Evolutionary conservation across 2,888 invertebrate genomes (phyloP), one percentile per base, ranked within the genome.

Genomic region (Caenorhabditis uteleia): DNA sequence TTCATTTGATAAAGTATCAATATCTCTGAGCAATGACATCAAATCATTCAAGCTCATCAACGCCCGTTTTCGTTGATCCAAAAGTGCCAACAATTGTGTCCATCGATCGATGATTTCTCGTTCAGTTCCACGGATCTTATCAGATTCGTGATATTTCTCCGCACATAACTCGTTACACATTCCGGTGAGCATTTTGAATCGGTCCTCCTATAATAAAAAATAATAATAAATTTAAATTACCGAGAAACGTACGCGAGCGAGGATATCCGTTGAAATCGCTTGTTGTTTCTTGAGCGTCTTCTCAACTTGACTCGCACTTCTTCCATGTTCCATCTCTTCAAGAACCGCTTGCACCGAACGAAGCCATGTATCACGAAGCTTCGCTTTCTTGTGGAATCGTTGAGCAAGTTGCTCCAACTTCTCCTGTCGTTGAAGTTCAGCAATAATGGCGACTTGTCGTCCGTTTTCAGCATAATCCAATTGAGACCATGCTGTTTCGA

Each of bases 261-360:
- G 86, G 54, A 97, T 95, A 83, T 97, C 97, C 0, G 95, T 95
- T 64, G 92, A 92, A 68, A 97, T 94, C 16, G 97, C 95, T 85
- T 97, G 95, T 84, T 97, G 95, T 83, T 97, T 97, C 86, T 97
- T 97, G 36, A 97, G 89, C 0, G 95, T 93, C 1, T 95, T 95
- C 84, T 97, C 95, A 0, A 95, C 93, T 84, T 95, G 94, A 0
- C 91, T 89, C 74, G 95, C 86, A 86, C 91, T 91, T 76, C 91
- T 91, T 2, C 92, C 92, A 58, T 84, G 82, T 48, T 85, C 82
- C 74, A 76, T 68, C 27, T 74, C 75, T 31, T 79, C 70, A 18
- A 97, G 86, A 16, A 97, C 93, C 84, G 91, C 91, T 36, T 57
- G 58, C 23, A 69, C 69, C 3, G 64, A 97, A 85, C 92, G 92